Percentiles rank a stretch among this genome's conserved stretches.
These are phyloP conservation scores for Tetrapedia diversipes DNA, from an alignment of 2,888 invertebrate genomes.

Conservation along the genomic window DNA sequence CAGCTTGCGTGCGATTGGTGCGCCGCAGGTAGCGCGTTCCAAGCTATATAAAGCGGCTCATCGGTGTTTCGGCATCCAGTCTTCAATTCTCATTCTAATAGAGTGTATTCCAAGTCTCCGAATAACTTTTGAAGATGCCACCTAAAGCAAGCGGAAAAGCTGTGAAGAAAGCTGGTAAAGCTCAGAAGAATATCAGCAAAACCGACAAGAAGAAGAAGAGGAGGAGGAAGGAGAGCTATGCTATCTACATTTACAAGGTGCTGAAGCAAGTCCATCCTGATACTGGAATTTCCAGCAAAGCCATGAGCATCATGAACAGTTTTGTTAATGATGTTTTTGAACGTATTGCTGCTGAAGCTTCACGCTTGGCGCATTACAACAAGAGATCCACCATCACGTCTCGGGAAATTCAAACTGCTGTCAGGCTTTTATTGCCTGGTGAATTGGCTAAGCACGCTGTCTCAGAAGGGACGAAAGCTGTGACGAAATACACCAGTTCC, in stretches of 20 bases:
- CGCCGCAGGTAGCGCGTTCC: background rate
- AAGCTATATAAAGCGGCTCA: conserved; percentile 17
- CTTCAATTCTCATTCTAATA: background rate
- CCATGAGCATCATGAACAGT: conserved; percentile 85
- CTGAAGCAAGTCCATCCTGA: conserved; percentile 85
- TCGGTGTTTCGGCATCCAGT: background rate
- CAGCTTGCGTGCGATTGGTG: conserved; percentile 39
- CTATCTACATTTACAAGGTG: conserved; percentile 84
- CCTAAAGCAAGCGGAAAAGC: conserved; percentile 82
- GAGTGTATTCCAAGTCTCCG: background rate
- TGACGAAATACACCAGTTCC: conserved; percentile 84
- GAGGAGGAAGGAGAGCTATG: conserved; percentile 83
- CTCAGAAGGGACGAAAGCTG: conserved; percentile 87
- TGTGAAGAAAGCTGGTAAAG: conserved; percentile 84
- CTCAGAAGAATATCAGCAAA: conserved; percentile 81
- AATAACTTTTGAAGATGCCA: conserved; percentile 69
- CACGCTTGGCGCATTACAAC: conserved; percentile 73
- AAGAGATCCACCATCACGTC: conserved; percentile 87
- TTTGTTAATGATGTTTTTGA: conserved; percentile 75
- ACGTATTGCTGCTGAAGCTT: conserved; percentile 72
- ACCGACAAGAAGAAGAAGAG: conserved; percentile 80
- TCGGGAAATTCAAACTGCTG: conserved; percentile 88
- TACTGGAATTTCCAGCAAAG: conserved; percentile 84
- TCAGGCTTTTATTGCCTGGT: conserved; percentile 88
- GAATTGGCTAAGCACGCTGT: conserved; percentile 90